Conservation (phyloP, 35 echinoderm and acorn worm genomes). For the Amphiura filiformis region DNA sequence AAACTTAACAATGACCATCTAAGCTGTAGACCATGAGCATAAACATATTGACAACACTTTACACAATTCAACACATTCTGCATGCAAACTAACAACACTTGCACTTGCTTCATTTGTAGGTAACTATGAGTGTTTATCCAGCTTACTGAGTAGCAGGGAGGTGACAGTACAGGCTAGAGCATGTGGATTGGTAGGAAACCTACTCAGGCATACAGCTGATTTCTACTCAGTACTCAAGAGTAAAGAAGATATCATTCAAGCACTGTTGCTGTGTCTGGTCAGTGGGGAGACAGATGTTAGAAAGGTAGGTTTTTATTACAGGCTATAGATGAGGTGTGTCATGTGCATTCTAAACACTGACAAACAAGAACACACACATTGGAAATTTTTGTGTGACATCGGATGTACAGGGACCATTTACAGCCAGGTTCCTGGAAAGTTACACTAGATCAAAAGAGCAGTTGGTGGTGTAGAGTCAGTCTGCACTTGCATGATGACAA, state of each 20-base stretch:
- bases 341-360: no score
- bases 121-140: constrained; percentile 48
- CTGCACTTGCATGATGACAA: no score
- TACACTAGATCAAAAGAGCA: no score
- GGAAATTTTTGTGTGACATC: background rate
- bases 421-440: no score
- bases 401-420: background rate
- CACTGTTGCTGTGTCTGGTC: constrained; percentile 50
- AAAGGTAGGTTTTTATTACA: constrained; percentile 53
- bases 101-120: no score
- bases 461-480: no score
- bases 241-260: constrained; percentile 45
- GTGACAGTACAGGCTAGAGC: constrained; percentile 61
- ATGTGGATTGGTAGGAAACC: constrained; percentile 85
- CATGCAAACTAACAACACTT: no score
- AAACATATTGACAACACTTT: no score
- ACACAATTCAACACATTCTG: no score
- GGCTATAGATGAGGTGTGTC: no score
- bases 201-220: constrained; percentile 70
- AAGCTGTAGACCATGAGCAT: no score
- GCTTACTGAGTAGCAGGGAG: constrained; percentile 36
- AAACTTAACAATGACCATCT: no score
- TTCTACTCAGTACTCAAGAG: constrained; percentile 77
- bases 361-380: background rate
- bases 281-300: constrained; percentile 82